phyloP scores from a whole-genome alignment of 2,888 invertebrate genomes.

The Scaptomyza caliginosa region DNA sequence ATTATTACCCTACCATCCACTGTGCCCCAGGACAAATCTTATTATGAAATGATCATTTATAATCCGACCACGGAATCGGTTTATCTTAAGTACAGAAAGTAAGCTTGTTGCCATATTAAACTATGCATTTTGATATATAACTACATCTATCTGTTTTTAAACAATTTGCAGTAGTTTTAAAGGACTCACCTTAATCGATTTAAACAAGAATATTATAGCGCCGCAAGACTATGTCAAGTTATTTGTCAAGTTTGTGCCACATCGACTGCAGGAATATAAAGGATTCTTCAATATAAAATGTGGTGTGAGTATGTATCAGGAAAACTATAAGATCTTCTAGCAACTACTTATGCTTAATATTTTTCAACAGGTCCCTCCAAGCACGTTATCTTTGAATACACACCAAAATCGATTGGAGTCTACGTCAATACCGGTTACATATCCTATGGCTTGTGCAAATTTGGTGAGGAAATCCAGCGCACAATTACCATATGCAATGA shows the following conservation, averaged over 20 bases:
- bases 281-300: slow-evolving; percentile 71
- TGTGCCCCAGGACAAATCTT: slow-evolving; percentile 46
- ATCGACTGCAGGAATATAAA: slow-evolving; percentile 37
- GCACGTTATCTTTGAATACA: slow-evolving; percentile 46
- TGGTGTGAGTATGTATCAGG: slow-evolving; percentile 39
- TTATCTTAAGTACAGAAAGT: slow-evolving; percentile 40
- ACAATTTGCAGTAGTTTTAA: slow-evolving; percentile 41
- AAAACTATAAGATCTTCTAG: background rate
- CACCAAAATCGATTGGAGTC: slow-evolving; percentile 54
- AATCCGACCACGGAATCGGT: slow-evolving; percentile 57
- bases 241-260: slow-evolving; percentile 50
- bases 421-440: slow-evolving; percentile 48
- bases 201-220: slow-evolving; percentile 20
- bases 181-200: slow-evolving; percentile 30
- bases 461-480: slow-evolving; percentile 45
- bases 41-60: slow-evolving; percentile 70
- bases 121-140: too few species aligned
- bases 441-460: slow-evolving; percentile 59
- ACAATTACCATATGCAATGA: slow-evolving; percentile 76
- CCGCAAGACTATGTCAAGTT: slow-evolving; percentile 49
- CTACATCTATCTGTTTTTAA: background rate
- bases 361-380: slow-evolving; percentile 40
- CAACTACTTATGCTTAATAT: background rate
- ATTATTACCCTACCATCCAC: slow-evolving; percentile 48
- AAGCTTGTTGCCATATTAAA: background rate